Base-by-base conservation (phyloP, 2,113 vertebrate genomes). In the Saiga tatarica region DNA sequence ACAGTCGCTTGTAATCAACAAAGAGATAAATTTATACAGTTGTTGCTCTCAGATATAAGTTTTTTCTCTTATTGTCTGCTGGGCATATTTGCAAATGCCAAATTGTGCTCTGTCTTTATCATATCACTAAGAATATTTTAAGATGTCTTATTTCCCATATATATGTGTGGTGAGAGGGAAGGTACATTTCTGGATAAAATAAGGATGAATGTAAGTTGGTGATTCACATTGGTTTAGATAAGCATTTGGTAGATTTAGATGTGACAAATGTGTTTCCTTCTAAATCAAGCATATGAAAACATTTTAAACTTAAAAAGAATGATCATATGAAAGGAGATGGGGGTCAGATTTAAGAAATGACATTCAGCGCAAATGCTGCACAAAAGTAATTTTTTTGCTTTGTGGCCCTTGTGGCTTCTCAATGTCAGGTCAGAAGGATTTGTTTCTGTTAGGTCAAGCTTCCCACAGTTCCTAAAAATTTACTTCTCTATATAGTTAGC, bases 1-100 rank as follows among this genome's bases (percentile, higher is more conserved):
- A 93, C 76, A 95, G 81, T 64, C 93, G 26, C 60, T 93, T 33
- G 30, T 96, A 98, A 95, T 52, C 87, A 97, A 92, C 53, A 97
- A 91, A 96, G 7, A 95, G 96, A 30, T 87, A 98, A 85, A 96
- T 78, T 33, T 76, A 97, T 87, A 94, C 1, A 76, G 67, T 96
- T 98, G 7, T 53, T 97, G 39, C 39, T 59, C 28, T 47, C n/a
- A 64, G 36, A 95, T 6, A 45, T 78, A 86, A 67, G 4, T 76
- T 96, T 59, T 94, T 95, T 67, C 71, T 93, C 26, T 36, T 93
- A 14, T 88, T 93, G n/a, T 91, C 96, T 82, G 23, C 60, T 93
- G 14, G 33, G 33, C 6, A 28, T 97, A 60, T 81, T 95, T 62
- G 87, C 57, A 95, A 97, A 97, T 87, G 45, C 16, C 62, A 97